Conservation (phyloP, 2,888 invertebrate genomes). For the Metallyticus violacea region DNA sequence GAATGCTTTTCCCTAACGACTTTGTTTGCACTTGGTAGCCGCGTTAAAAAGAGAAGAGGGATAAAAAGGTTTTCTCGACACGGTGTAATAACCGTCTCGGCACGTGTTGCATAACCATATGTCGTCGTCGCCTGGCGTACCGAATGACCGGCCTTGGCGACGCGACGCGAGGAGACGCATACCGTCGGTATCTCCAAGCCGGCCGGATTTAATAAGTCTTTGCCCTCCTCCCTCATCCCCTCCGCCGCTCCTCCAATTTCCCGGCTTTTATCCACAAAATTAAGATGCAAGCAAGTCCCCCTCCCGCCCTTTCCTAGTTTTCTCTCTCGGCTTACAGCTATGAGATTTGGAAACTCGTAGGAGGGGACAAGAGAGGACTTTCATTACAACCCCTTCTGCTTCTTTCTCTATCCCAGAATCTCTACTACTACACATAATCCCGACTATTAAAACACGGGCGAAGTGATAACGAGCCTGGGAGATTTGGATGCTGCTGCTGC, state of each 20-base stretch:
- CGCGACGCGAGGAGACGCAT: not conserved
- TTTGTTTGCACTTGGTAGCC: not conserved
- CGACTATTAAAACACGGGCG: constrained; percentile 31
- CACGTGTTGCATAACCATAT: not conserved
- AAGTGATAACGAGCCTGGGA: constrained; percentile 30
- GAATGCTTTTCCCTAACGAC: not conserved
- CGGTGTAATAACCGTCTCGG: not conserved
- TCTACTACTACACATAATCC: constrained; percentile 31
- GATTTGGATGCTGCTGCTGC: constrained; percentile 12
- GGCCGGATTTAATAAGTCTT: constrained; percentile 29
- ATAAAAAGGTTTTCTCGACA: not conserved
- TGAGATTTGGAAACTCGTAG: constrained; percentile 28
- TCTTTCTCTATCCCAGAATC: constrained; percentile 8
- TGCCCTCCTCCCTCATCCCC: not conserved
- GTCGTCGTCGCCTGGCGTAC: not conserved
- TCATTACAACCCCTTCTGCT: constrained; percentile 21
- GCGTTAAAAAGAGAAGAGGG: not conserved
- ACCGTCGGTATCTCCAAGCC: constrained; percentile 3
- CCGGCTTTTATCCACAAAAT: constrained; percentile 31
- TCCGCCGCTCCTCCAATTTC: constrained; percentile 12
- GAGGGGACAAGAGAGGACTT: constrained; percentile 21
- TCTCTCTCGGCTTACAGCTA: constrained; percentile 25
- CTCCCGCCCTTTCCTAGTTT: constrained; percentile 22
- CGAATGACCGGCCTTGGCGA: not conserved
- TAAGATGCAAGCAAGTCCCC: constrained; percentile 31